Conservation (phyloP, 2,888 invertebrate species). For the Himalopsyche tibetana region DNA sequence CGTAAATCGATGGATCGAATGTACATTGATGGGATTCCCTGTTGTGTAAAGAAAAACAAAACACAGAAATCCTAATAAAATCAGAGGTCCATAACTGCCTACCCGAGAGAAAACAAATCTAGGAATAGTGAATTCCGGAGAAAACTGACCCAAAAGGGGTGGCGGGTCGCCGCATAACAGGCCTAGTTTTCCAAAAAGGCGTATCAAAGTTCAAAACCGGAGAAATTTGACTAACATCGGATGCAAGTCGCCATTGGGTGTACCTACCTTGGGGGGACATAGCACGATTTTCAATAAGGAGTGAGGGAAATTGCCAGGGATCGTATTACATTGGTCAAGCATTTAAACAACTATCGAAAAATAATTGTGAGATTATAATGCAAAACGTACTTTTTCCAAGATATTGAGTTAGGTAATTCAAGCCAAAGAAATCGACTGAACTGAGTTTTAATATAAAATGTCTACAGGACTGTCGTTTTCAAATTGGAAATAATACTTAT, state of each 20-base stretch:
- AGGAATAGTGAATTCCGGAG: background rate
- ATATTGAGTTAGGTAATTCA: no score
- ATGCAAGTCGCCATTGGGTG: conserved; percentile 48
- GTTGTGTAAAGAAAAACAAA: background rate
- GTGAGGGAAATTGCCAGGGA: conserved; percentile 38
- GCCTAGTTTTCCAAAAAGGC: conserved; percentile 57
- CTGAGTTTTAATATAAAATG: no score
- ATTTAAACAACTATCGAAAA: no score
- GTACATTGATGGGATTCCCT: no score
- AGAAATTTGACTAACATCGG: conserved; percentile 52
- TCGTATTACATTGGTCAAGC: background rate
- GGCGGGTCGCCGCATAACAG: conserved; percentile 49
- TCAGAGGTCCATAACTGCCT: conserved; percentile 3
- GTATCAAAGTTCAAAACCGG: conserved; percentile 38
- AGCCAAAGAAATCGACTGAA: no score
- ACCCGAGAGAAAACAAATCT: conserved; percentile 24
- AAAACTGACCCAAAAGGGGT: background rate
- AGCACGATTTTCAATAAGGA: conserved; percentile 48
- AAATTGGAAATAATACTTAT: no score
- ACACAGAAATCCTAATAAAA: background rate
- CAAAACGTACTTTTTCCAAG: no score
- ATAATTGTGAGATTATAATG: no score
- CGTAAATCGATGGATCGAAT: no score
- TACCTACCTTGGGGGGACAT: background rate
- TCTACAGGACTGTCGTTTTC: no score